A percentile compares a stretch with the other conserved stretches of the same genome.
Evolutionary conservation across 2,888 invertebrate genomes (phyloP).

Genomic region (Liposcelis brunnea): DNA sequence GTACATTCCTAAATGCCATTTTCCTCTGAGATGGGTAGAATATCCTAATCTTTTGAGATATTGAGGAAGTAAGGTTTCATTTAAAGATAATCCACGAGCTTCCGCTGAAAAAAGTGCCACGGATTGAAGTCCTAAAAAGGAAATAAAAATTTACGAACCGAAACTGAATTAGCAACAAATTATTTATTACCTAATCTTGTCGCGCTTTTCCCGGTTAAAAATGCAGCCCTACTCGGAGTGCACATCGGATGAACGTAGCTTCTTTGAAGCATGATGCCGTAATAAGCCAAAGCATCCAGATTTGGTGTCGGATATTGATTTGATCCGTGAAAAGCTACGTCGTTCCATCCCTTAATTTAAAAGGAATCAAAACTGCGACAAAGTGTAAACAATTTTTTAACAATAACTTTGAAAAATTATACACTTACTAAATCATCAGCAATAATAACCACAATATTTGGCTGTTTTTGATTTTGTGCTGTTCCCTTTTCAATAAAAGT

Average conservation of each 20-base stretch:
- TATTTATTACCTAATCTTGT: conserved; percentile 27
- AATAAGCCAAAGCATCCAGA: conserved; percentile 33
- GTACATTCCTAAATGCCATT: conserved; percentile 39
- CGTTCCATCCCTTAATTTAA: conserved; percentile 34
- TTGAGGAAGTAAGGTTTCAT: conserved; percentile 32
- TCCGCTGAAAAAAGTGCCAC: conserved; percentile 31
- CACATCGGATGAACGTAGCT: conserved; percentile 36
- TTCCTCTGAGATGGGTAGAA: conserved; percentile 33
- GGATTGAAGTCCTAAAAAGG: conserved; percentile 34
- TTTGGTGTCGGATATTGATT: conserved; percentile 35
- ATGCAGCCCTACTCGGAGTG: conserved; percentile 32
- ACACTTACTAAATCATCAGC: conserved; percentile 16
- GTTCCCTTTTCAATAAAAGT: no score
- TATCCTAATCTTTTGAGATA: conserved; percentile 33
- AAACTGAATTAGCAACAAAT: not conserved
- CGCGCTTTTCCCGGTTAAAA: conserved; percentile 36
- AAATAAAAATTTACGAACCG: conserved; percentile 4
- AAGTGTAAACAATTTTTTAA: no score
- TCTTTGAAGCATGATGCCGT: conserved; percentile 33
- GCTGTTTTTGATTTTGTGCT: not conserved
- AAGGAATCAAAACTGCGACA: no score
- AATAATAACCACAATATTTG: conserved; percentile 15
- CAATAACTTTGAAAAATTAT: no score
- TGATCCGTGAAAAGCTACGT: conserved; percentile 36
- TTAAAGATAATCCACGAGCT: conserved; percentile 32